Conservation (phyloP, 2,888 invertebrate species). For the Lasioglossum marginatum region DNA sequence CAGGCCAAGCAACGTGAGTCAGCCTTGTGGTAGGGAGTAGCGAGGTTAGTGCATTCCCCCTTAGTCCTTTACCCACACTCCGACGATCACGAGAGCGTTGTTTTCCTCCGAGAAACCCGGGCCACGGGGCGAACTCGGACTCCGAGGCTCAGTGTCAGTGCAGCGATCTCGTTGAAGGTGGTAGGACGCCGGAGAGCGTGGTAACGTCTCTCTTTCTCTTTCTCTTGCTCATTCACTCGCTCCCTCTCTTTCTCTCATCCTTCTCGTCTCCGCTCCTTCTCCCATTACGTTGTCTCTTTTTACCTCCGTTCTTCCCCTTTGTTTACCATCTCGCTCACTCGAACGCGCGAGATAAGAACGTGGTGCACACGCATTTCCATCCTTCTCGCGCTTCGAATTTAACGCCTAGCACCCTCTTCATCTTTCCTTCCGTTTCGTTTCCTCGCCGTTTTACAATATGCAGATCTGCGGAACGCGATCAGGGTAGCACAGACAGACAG, state of each 20-base stretch:
- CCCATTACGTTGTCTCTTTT: constrained; percentile 7
- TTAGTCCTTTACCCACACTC: constrained; percentile 67
- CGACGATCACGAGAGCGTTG: constrained; percentile 58
- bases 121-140: constrained; percentile 65
- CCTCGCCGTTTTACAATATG: constrained; percentile 40
- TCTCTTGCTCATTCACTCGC: neutral
- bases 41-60: constrained; percentile 73
- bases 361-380: constrained; percentile 40
- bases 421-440: constrained; percentile 24
- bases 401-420: constrained; percentile 33
- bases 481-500: constrained; percentile 33
- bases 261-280: neutral
- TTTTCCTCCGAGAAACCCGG: constrained; percentile 67
- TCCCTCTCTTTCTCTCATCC: neutral
- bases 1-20: constrained; percentile 68
- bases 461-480: constrained; percentile 34
- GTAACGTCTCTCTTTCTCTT: constrained; percentile 36
- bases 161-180: constrained; percentile 72
- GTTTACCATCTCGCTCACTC: constrained; percentile 38
- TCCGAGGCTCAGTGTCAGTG: constrained; percentile 70
- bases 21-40: constrained; percentile 67
- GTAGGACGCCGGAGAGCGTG: constrained; percentile 60
- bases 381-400: constrained; percentile 20
- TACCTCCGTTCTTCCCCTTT: constrained; percentile 18
- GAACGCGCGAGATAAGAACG: constrained; percentile 59